phyloP scores from a whole-genome alignment of 2,113 vertebrate species.

The Catharus fuscescens region DNA sequence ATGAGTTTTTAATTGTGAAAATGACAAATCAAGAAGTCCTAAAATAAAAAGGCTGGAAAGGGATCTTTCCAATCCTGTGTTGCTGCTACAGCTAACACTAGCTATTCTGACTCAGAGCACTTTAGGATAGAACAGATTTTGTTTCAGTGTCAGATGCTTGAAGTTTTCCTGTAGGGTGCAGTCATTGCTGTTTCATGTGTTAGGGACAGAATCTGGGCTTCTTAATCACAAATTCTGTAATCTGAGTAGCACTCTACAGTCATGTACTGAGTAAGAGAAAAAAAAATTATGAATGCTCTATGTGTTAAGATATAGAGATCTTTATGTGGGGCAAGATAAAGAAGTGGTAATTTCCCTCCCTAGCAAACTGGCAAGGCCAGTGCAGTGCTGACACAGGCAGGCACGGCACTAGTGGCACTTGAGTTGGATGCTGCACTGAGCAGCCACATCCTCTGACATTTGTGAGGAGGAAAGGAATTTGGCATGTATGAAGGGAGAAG shows the following conservation, averaged over 20 bases:
- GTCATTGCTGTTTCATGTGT: neutral
- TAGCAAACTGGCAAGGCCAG: neutral
- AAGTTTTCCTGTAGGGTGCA: neutral
- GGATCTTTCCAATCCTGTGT: neutral
- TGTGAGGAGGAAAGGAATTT: neutral
- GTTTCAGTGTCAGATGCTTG: neutral
- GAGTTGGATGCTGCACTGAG: neutral
- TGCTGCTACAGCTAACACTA: neutral
- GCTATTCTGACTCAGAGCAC: neutral
- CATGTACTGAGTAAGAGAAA: neutral
- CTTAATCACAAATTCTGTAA: neutral
- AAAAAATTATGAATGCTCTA: accelerated
- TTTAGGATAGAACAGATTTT: neutral
- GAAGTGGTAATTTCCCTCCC: neutral
- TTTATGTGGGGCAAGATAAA: neutral
- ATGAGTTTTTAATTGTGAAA: neutral
- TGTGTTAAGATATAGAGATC: neutral
- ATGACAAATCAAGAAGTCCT: neutral
- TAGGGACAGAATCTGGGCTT: neutral
- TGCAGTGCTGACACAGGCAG: neutral
- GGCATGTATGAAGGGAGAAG: neutral
- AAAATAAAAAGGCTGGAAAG: neutral
- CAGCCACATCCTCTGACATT: neutral
- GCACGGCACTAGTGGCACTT: accelerated
- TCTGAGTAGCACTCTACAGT: neutral